phyloP scores from a whole-genome alignment of 2,113 vertebrate species.

The Sus scrofa region DNA sequence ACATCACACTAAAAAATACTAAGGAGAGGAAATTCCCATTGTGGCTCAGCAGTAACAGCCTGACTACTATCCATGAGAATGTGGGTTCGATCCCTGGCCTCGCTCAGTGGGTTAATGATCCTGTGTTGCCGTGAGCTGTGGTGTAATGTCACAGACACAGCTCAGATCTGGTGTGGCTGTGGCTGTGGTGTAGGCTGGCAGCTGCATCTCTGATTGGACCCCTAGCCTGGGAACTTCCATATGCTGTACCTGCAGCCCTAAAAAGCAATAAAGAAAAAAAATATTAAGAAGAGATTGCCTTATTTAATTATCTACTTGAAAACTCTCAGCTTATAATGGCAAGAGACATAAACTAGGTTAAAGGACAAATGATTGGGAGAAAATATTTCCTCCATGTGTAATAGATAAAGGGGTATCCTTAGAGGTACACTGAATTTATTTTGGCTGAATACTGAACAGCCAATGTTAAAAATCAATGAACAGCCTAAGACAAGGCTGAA shows the following conservation, averaged over 20 bases:
- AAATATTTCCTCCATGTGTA: not conserved
- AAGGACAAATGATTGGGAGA: not conserved
- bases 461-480: not conserved
- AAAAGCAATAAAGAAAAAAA: too few relatives aligned
- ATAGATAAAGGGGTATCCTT: not conserved
- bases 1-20: not conserved
- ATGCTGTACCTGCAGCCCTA: too few relatives aligned
- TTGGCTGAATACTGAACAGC: not conserved
- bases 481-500: slow-evolving; percentile 32
- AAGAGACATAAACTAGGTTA: not conserved
- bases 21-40: not conserved
- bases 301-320: not conserved
- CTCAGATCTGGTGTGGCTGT: too few relatives aligned
- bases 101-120: too few relatives aligned
- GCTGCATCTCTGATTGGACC: too few relatives aligned
- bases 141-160: too few relatives aligned
- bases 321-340: not conserved
- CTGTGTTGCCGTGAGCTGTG: too few relatives aligned
- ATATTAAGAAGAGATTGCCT: not conserved
- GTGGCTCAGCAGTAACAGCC: too few relatives aligned
- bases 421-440: not conserved
- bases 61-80: too few relatives aligned
- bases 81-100: too few relatives aligned
- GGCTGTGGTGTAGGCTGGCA: too few relatives aligned
- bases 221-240: too few relatives aligned